Evolutionary conservation across 2,797 vertebrate species (phyloP), one percentile per base, ranked within the genome.

Genomic region (Helicolenus hilgendorfi): DNA sequence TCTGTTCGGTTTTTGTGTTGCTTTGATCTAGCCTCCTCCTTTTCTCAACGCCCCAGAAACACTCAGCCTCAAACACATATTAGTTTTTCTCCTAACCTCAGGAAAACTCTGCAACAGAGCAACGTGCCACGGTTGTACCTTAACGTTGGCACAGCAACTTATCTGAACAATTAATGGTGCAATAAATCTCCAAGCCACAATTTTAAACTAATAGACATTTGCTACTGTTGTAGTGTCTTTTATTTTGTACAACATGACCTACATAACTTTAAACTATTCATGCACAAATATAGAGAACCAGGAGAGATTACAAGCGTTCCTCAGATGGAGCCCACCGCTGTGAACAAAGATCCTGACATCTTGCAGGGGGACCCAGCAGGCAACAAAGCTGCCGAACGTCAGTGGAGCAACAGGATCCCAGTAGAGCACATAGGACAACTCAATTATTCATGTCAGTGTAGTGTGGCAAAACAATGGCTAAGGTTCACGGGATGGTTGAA

Each of bases 361-460:
- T 81, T 75, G 33, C 26, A 64, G 49, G 24, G 24, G 13, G 29
- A 68, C 59, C 7, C 86, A 85, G 88, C 84, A 69, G 75, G 79
- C 31, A 65, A 80, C 78, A 87, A 53, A 77, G 89, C 75, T 6
- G 53, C 8, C 49, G 27, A 72, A 71, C 20, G 24, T 79, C 77
- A 87, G 22, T 4, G 5, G 27, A 78, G 84, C 72, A 87, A 86
- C n/a, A 68, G 36, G 67, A 83, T 84, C 73, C 72, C 45, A 22
- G 67, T 13, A 9, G 79, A 69, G 69, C 49, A 56, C 83, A 86
- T 1, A 45, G 55, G 63, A 83, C 29, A 41, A 18, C 27, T 94
- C 55, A 84, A 92, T 92, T 88, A 94, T 94, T 93, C 73, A 95
- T 87, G 83, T 35, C 63, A 14, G 60, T 18, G 73, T 49, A 24